Evolutionary conservation across 2,888 invertebrate species (phyloP).

Genomic region (Eristalinus aeneus): DNA sequence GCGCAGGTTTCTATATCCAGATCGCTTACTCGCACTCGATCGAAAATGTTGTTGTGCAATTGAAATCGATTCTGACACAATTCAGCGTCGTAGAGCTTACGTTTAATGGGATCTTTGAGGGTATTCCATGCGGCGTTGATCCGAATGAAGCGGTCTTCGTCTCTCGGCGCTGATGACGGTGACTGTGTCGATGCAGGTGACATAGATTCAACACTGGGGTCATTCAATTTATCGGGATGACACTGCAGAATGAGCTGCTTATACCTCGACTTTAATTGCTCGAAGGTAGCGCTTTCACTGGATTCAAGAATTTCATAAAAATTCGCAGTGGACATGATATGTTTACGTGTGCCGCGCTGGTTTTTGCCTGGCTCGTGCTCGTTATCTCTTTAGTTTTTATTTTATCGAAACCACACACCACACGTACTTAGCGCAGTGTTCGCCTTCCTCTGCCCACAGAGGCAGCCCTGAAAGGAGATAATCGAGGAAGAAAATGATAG

Average conservation of each 20-base stretch:
- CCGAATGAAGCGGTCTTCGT: constrained; percentile 79
- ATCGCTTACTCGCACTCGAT: constrained; percentile 79
- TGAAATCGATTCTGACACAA: constrained; percentile 83
- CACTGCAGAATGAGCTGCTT: constrained; percentile 79
- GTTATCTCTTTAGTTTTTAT: background rate
- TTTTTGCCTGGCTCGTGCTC: constrained; percentile 31
- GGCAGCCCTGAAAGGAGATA: constrained; percentile 68
- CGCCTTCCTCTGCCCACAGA: constrained; percentile 30
- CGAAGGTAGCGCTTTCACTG: constrained; percentile 74
- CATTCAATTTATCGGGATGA: constrained; percentile 79
- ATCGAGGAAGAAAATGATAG: constrained; percentile 67
- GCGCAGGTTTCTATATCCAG: constrained; percentile 82
- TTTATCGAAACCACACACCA: constrained; percentile 27
- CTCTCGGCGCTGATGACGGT: background rate
- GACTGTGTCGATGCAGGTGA: constrained; percentile 30
- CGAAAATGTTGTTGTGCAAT: constrained; percentile 83
- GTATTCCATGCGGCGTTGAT: constrained; percentile 88
- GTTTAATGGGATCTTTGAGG: constrained; percentile 83
- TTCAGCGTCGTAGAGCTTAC: constrained; percentile 86
- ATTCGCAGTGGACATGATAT: constrained; percentile 65
- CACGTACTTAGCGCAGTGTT: constrained; percentile 9
- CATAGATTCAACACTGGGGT: constrained; percentile 32
- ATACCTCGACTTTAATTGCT: constrained; percentile 78
- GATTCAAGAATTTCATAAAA: constrained; percentile 78
- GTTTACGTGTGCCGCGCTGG: background rate